phyloP scores from a whole-genome alignment of 2,113 vertebrate species.

The Lates calcarifer region DNA sequence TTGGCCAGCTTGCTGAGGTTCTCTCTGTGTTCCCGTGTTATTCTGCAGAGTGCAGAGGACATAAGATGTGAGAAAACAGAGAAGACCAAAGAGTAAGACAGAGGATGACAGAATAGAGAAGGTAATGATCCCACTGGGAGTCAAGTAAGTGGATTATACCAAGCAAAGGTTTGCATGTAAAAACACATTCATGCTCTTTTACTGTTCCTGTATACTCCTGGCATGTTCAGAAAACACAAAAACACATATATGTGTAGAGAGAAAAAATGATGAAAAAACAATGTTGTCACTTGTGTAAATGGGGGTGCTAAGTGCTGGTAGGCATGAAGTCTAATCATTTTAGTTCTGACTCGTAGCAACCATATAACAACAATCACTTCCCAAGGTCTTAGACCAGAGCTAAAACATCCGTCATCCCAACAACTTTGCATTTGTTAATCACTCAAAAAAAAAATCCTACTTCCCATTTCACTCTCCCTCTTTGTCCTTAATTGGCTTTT shows the following conservation, averaged over 20 bases:
- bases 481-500: conserved; percentile 82
- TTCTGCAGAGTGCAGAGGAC: conserved; percentile 78
- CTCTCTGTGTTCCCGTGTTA: conserved; percentile 95
- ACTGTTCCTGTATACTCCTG: background rate
- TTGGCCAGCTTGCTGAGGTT: conserved; percentile 92
- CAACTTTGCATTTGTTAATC: conserved; percentile 77
- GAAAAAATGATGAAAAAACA: conserved; percentile 2
- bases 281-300: conserved; percentile 37
- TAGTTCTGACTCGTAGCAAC: conserved; percentile 40
- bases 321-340: conserved; percentile 33
- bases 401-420: conserved; percentile 48
- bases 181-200: background rate
- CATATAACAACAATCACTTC: conserved; percentile 49
- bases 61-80: background rate
- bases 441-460: conserved; percentile 62
- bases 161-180: background rate
- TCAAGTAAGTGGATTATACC: background rate
- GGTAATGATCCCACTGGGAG: background rate
- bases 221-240: background rate
- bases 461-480: conserved; percentile 63
- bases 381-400: conserved; percentile 44
- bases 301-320: conserved; percentile 20
- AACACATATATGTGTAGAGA: conserved; percentile 6
- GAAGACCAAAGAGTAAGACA: background rate
- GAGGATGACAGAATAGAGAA: background rate